Evolutionary conservation across 64 coral and sea anemone species (phyloP), one percentile per base, ranked within the genome.

Genomic region (Actinia equina): DNA sequence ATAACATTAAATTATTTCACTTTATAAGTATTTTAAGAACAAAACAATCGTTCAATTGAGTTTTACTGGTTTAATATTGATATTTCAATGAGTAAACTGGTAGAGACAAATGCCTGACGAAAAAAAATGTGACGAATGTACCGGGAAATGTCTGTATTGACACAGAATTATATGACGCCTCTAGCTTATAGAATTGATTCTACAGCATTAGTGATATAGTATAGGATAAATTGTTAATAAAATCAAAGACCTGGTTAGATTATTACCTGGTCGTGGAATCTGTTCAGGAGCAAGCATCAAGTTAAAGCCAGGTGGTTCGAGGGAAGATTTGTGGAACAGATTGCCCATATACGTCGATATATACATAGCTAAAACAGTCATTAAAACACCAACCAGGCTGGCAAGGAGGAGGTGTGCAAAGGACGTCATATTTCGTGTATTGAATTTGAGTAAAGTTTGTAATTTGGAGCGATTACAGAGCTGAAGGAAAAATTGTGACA

Each of bases 331-430:
- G 59, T 85, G 55, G n/a, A 81, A 88, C 27, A 67, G 84, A 3
- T 83, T 88, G 17, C 77, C 80, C 88, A 83, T 89, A 71, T 90
- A 80, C 59, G 63, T 52, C 26, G 91, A 84, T 82, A 93, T 63
- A 87, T 96, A 93, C n/a, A 90, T 90, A 30, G 88, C 94, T 55
- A 93, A 88, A n/a, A 96, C 43, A 19, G 94, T 90, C 25, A 96
- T 78, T 37, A 69, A 90, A 17, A 96, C 91, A 51, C 94, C 94
- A 90, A 71, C 91, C 12, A 96, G 77, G 46, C 88, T 90, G 44
- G 94, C 94, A 52, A 96, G 86, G 69, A 93, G 52, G 43, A 96
- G 89, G 9, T 96, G 91, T 46, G 49, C 26, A 7, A 92, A 54
- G 30, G 77, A 23, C 18, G 86, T 74, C 88, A 96, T 92, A 88